These are phyloP conservation scores for Physocephala rufipes DNA, from an alignment of 2,888 invertebrate genomes.

Conservation along the genomic window DNA sequence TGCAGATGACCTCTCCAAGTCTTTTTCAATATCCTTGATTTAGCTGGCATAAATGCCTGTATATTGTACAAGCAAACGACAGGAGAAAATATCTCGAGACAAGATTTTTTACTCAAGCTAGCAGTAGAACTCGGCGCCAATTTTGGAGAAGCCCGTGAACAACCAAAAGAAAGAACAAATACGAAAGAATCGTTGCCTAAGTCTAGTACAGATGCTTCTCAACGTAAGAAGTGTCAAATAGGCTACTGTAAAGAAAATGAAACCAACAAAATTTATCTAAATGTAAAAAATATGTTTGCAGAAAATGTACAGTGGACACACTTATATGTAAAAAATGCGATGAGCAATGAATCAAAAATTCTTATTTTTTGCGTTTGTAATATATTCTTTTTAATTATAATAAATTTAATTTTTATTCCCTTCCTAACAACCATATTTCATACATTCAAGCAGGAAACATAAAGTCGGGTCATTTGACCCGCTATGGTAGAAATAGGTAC, in stretches of 20 bases:
- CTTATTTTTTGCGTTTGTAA: slow-evolving; percentile 37
- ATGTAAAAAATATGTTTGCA: slow-evolving; percentile 40
- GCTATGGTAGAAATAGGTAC: too few species aligned
- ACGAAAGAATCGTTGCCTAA: slow-evolving; percentile 33
- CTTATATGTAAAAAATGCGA: slow-evolving; percentile 39
- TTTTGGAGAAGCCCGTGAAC: slow-evolving; percentile 40
- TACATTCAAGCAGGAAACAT: slow-evolving; percentile 32
- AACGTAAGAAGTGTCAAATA: slow-evolving; percentile 41
- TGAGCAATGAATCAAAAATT: slow-evolving; percentile 36
- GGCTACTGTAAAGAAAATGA: slow-evolving; percentile 36
- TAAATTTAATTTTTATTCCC: slow-evolving; percentile 30
- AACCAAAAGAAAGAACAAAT: slow-evolving; percentile 37
- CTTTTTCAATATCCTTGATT: too few species aligned
- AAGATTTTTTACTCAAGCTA: slow-evolving; percentile 44
- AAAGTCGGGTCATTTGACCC: too few species aligned
- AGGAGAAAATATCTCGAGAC: slow-evolving; percentile 40
- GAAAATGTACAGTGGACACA: slow-evolving; percentile 39
- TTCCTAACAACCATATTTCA: slow-evolving; percentile 35
- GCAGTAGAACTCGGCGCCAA: slow-evolving; percentile 40
- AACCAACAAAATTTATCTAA: slow-evolving; percentile 37
- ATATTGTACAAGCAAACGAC: slow-evolving; percentile 34
- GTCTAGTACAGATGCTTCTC: slow-evolving; percentile 24
- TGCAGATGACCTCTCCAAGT: too few species aligned
- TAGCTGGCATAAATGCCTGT: slow-evolving; percentile 40
- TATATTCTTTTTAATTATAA: slow-evolving; percentile 37